Conservation (phyloP, 2,797 vertebrate species). For the Xenopus petersii region DNA sequence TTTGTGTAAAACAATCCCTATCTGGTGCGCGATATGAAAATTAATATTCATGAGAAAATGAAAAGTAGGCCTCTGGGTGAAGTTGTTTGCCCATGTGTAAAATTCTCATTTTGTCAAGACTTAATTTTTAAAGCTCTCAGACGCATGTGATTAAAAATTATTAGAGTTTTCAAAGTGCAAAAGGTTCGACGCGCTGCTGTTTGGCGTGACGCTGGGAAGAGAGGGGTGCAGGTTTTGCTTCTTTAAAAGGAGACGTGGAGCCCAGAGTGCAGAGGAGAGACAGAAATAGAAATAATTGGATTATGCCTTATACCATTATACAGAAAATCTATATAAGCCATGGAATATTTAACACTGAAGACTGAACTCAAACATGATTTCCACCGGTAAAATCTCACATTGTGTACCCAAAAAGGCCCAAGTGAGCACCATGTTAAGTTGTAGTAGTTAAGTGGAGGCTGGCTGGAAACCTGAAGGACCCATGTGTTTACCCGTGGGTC, state of each 20-base stretch:
- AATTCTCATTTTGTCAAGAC: constrained; percentile 48
- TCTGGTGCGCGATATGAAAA: constrained; percentile 38
- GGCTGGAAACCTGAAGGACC: no score
- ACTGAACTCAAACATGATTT: no score
- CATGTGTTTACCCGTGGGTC: no score
- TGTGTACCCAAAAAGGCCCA: no score
- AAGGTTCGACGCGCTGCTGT: constrained; percentile 21
- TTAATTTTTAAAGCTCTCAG: constrained; percentile 42
- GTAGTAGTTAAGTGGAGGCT: no score
- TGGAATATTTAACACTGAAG: no score
- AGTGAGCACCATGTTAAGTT: no score
- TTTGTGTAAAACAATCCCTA: constrained; percentile 36
- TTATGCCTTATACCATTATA: no score
- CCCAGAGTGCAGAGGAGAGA: no score
- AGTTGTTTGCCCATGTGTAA: constrained; percentile 44
- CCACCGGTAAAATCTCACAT: no score
- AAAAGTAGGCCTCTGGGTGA: constrained; percentile 44
- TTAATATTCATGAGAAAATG: constrained; percentile 46
- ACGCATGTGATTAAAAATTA: constrained; percentile 41
- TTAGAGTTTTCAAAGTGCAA: constrained; percentile 38
- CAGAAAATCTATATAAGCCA: no score
- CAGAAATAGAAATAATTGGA: no score
- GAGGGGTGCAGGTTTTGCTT: not conserved
- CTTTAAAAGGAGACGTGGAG: not conserved
- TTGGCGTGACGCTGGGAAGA: not conserved